Base-by-base conservation (phyloP, 2,113 vertebrate species). In the Periophthalmus modestus region DNA sequence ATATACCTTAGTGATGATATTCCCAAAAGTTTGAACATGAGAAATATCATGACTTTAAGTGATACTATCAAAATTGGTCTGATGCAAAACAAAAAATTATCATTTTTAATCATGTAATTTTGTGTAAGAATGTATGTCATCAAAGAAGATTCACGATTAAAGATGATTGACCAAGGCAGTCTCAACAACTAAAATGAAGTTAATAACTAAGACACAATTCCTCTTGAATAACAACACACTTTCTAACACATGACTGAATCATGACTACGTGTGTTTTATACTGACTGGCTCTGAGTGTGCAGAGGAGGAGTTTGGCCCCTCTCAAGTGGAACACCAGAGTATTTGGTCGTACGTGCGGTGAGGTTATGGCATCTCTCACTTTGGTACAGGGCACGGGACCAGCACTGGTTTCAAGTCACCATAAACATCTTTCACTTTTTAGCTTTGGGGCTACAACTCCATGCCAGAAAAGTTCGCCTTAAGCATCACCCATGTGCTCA, bases 401-500 rank as follows among this genome's bases (percentile, higher is more conserved):
- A 67, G 46, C 46, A 13, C 43, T 48, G 66, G 43, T 67, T 46
- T 67, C 6, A 21, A 43, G 39, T 67, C 39, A 21, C 23, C 46
- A 43, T 67, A 67, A 67, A 67, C 46, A 48, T 21, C 18, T 39
- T 66, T 12, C 21, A 48, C 23, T 48, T 59, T 59, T 15, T 15
- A 46, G 43, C 46, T 47, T 23, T 24, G 43, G 4, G 39, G n/a
- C 66, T 24, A 43, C 21, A n/a, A 24, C 43, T 21, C 12, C 5
- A 23, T 3, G 62, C 62, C 62, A 67, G n/a, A 15, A 46, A 67
- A 23, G 5, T 48, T 47, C 14, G 21, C 66, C 15, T 48, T 7
- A 46, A 48, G 46, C 66, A 67, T 48, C 46, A 67, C 66, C 66
- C 66, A 67, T 67, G 23, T 67, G 43, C 66, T 24, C 21, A 47